Conservation (phyloP, 2,113 vertebrate genomes). For the Peromyscus maniculatus region DNA sequence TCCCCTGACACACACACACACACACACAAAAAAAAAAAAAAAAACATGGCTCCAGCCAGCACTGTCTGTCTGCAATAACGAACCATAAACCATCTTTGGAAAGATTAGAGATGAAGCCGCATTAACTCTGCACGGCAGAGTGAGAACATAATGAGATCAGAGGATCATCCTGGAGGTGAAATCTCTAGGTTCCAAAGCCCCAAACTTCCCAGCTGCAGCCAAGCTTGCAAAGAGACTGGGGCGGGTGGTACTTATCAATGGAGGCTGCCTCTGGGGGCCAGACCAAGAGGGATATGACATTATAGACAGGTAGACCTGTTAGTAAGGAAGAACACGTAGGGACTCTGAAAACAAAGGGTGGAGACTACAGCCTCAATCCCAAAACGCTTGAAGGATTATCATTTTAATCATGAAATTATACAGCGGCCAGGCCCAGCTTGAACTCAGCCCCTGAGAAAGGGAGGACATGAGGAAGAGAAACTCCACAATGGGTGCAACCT, state of each 20-base stretch:
- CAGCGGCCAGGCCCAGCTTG: not conserved
- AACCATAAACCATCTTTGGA: not conserved
- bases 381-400: not conserved
- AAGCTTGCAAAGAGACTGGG: not conserved
- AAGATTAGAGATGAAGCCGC: not conserved
- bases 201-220: not conserved
- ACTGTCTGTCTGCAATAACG: not conserved
- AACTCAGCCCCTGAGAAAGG: not conserved
- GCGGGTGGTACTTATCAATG: not conserved
- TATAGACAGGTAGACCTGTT: not conserved
- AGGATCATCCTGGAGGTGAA: not conserved
- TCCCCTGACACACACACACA: not conserved
- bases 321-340: not conserved
- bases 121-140: not conserved
- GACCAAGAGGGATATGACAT: not conserved
- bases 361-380: not conserved
- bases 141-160: not conserved
- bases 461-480: not conserved
- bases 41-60: not conserved
- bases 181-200: not conserved
- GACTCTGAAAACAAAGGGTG: not conserved
- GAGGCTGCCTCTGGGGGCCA: not conserved
- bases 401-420: not conserved
- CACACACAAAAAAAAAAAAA: not conserved
- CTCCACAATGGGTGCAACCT: not conserved